A percentile compares a stretch with the other conserved stretches of the same genome.
phyloP scores from a whole-genome alignment of 2,113 vertebrate genomes.

The Misgurnus anguillicaudatus region DNA sequence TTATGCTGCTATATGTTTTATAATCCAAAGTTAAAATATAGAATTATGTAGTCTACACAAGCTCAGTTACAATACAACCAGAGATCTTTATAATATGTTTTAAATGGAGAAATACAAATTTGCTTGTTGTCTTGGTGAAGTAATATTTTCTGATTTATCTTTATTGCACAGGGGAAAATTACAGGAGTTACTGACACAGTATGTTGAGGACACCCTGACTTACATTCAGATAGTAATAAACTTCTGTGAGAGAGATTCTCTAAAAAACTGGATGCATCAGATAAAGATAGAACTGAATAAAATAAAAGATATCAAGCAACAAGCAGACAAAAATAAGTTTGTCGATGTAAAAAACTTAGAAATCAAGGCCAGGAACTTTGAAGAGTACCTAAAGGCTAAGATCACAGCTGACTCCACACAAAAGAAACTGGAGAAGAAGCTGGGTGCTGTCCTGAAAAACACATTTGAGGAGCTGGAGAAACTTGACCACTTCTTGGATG shows the following conservation, averaged over 20 bases:
- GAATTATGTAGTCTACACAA: too few species aligned
- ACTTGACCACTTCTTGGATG: slow-evolving; percentile 66
- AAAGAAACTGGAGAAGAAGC: slow-evolving; percentile 61
- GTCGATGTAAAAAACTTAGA: slow-evolving; percentile 24
- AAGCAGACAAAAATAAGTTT: slow-evolving; percentile 39
- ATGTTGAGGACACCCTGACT: slow-evolving; percentile 37
- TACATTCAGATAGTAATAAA: slow-evolving; percentile 37
- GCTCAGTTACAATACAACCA: too few species aligned
- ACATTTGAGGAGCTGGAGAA: slow-evolving; percentile 63
- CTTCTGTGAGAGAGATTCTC: slow-evolving; percentile 36
- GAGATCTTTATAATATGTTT: too few species aligned
- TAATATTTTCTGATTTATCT: too few species aligned
- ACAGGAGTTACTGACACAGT: slow-evolving; percentile 16
- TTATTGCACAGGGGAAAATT: too few species aligned
- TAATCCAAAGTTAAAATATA: too few species aligned
- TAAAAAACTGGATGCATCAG: slow-evolving; percentile 48
- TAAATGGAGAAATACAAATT: too few species aligned
- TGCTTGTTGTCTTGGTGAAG: too few species aligned
- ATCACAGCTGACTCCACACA: slow-evolving; percentile 37
- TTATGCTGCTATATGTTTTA: too few species aligned
- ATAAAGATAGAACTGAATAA: slow-evolving; percentile 54
- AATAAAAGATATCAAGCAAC: slow-evolving; percentile 49
- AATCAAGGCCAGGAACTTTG: slow-evolving; percentile 41
- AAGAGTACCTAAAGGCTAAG: slow-evolving; percentile 53
- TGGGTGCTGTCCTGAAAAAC: slow-evolving; percentile 55